Percentiles rank a stretch among this genome's conserved stretches.
Conservation (phyloP, 2,888 invertebrate genomes). For the Malachius bipustulatus region DNA sequence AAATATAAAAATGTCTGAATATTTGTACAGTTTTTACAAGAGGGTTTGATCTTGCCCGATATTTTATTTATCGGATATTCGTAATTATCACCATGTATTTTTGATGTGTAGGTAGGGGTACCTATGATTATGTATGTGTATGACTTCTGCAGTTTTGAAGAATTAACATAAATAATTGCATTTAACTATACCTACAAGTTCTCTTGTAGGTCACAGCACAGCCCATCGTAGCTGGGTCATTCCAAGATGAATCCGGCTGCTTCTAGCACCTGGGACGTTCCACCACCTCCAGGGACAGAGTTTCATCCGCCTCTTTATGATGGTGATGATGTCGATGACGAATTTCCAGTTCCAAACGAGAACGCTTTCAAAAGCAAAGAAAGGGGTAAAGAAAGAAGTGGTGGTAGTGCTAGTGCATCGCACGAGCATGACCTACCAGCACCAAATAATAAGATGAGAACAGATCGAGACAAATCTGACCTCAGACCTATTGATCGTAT, state of each 20-base stretch:
- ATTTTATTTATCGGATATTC: too few relatives aligned
- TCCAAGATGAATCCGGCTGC: conserved; percentile 29
- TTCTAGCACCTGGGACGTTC: conserved; percentile 30
- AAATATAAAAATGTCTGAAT: too few relatives aligned
- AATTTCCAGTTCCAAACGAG: neutral
- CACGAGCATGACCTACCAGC: neutral
- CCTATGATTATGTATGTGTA: too few relatives aligned
- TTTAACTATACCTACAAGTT: conserved; percentile 41
- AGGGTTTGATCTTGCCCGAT: too few relatives aligned
- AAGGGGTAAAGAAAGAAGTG: neutral
- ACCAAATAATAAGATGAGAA: neutral
- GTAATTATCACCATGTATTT: too few relatives aligned
- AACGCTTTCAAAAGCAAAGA: neutral
- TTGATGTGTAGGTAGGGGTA: too few relatives aligned
- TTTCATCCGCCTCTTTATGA: conserved; percentile 11
- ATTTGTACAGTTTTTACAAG: too few relatives aligned
- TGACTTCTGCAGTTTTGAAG: conserved; percentile 25
- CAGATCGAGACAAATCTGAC: neutral
- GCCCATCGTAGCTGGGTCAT: conserved; percentile 20
- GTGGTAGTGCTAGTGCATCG: neutral
- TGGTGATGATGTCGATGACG: neutral
- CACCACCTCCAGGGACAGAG: conserved; percentile 36
- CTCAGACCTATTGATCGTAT: conserved; percentile 25
- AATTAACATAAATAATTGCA: conserved; percentile 25
- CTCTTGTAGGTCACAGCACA: conserved; percentile 37